These are phyloP conservation scores for Erannis defoliaria DNA, from an alignment of 2,888 invertebrate species.

Conservation along the genomic window DNA sequence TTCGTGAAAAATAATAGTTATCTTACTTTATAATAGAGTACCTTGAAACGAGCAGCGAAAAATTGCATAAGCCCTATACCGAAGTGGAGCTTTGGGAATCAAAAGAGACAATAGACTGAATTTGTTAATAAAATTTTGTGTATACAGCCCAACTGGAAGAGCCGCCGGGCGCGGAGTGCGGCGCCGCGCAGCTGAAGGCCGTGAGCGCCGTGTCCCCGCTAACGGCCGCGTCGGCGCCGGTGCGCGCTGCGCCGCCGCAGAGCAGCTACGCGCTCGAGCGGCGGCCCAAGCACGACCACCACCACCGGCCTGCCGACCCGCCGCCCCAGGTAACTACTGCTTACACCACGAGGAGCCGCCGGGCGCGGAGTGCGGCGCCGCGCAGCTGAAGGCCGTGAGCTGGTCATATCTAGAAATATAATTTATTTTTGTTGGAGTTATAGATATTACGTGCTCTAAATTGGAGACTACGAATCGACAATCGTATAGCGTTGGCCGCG, in stretches of 20 bases:
- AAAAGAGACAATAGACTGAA: too few species aligned
- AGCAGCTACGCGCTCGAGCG: constrained; percentile 84
- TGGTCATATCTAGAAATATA: too few species aligned
- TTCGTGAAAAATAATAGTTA: too few species aligned
- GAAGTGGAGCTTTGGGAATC: too few species aligned
- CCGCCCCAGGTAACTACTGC: constrained; percentile 62
- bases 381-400: constrained; percentile 76
- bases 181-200: constrained; percentile 73
- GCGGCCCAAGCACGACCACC: constrained; percentile 69
- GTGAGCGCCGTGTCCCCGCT: constrained; percentile 85
- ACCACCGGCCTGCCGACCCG: constrained; percentile 74
- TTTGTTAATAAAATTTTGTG: neutral
- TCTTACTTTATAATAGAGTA: too few species aligned
- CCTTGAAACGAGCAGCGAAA: too few species aligned
- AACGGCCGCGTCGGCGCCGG: constrained; percentile 88
- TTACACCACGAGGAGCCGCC: constrained; percentile 63
- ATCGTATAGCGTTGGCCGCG: too few species aligned
- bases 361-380: constrained; percentile 56
- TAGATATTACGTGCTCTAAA: too few species aligned
- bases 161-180: constrained; percentile 53
- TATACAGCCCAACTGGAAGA: constrained; percentile 65
- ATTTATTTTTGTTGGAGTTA: too few species aligned
- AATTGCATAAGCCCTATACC: too few species aligned
- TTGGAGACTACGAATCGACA: too few species aligned
- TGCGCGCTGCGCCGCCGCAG: constrained; percentile 87